A percentile compares a stretch with the other conserved stretches of the same genome.
phyloP scores from a whole-genome alignment of 2,797 vertebrate genomes.

The Helostoma temminkii region DNA sequence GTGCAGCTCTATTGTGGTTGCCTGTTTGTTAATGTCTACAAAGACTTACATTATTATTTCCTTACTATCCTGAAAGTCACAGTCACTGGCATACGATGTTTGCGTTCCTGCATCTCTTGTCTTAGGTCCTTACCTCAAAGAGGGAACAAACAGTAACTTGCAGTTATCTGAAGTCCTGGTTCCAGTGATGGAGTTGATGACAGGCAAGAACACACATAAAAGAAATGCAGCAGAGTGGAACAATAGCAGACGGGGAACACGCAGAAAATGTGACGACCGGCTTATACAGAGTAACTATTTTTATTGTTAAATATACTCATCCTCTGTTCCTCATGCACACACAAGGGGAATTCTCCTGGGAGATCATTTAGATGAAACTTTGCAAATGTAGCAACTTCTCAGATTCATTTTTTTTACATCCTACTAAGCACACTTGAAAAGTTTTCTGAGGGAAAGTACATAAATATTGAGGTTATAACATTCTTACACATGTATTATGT shows the following conservation, averaged over 20 bases:
- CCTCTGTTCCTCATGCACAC: constrained; percentile 72
- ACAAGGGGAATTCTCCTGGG: constrained; percentile 66
- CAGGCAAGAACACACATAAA: constrained; percentile 74
- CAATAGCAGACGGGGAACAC: constrained; percentile 54
- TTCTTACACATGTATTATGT: background rate
- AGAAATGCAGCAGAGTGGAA: constrained; percentile 69
- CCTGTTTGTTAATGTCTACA: constrained; percentile 62
- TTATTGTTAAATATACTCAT: constrained; percentile 85
- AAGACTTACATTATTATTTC: constrained; percentile 68
- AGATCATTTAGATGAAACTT: constrained; percentile 77
- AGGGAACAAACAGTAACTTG: constrained; percentile 77
- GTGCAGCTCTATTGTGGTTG: constrained; percentile 68
- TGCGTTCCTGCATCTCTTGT: constrained; percentile 54
- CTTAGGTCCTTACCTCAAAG: constrained; percentile 59
- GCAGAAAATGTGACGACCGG: constrained; percentile 51
- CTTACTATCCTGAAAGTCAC: constrained; percentile 75
- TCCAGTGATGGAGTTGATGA: constrained; percentile 75
- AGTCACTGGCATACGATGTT: constrained; percentile 60
- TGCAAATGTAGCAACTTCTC: constrained; percentile 77
- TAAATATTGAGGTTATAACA: constrained; percentile 14
- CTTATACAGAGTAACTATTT: constrained; percentile 70
- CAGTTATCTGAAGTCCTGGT: constrained; percentile 70
- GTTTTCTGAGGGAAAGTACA: constrained; percentile 24
- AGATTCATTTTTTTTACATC: constrained; percentile 61
- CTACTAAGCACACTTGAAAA: constrained; percentile 35